These are phyloP conservation scores for Tragelaphus imberbis DNA, from an alignment of 2,113 vertebrate genomes.

Conservation along the genomic window DNA sequence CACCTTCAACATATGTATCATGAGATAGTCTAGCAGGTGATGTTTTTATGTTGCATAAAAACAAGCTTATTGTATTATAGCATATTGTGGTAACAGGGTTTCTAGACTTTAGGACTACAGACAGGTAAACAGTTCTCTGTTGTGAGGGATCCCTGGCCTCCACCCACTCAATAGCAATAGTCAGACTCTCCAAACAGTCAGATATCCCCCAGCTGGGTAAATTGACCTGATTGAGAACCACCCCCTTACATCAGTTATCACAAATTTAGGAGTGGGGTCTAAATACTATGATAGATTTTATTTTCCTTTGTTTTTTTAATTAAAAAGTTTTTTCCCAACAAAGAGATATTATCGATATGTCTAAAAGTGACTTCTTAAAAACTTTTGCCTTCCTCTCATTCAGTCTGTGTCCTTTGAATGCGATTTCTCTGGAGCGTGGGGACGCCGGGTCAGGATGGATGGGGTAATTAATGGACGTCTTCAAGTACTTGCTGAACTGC, in stretches of 20 bases:
- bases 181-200: too few species aligned
- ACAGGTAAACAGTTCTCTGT: accelerated
- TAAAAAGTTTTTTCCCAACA: neutral
- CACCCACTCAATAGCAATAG: too few species aligned
- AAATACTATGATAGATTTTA: neutral
- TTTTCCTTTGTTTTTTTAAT: neutral
- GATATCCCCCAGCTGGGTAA: accelerated
- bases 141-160: neutral
- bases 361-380: neutral
- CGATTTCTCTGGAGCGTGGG: neutral
- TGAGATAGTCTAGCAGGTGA: accelerated
- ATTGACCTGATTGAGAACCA: accelerated
- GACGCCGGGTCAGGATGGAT: neutral
- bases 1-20: neutral
- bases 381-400: neutral
- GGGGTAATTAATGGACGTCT: neutral
- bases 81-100: accelerated
- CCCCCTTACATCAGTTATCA: accelerated
- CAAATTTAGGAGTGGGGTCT: neutral
- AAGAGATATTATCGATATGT: neutral
- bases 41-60: neutral
- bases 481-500: neutral
- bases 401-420: accelerated
- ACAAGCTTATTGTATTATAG: accelerated
- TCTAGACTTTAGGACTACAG: accelerated